A percentile compares a stretch with the other conserved stretches of the same genome.
Evolutionary conservation across 2,797 vertebrate genomes (phyloP).

Genomic region (Danio tinwini): DNA sequence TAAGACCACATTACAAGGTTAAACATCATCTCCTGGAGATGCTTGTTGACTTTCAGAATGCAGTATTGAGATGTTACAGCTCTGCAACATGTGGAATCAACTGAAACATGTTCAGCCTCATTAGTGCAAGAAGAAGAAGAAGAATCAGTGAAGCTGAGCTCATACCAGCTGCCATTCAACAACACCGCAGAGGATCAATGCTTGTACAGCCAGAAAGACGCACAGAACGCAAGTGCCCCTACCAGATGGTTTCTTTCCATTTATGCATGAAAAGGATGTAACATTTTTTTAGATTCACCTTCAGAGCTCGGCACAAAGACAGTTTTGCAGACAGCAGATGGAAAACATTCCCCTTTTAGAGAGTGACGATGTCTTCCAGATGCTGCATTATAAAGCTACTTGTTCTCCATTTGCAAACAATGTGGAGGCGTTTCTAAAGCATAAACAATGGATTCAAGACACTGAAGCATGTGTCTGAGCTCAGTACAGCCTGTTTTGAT

Average conservation of each 20-base stretch:
- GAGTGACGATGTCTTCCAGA: conserved; percentile 52
- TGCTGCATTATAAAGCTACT: conserved; percentile 41
- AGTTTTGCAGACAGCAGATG: conserved; percentile 6
- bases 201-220: not conserved
- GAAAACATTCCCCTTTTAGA: conserved; percentile 26
- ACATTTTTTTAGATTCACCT: not conserved
- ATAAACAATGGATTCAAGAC: not conserved
- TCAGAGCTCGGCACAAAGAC: not conserved
- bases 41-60: conserved; percentile 49
- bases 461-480: not conserved
- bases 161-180: not conserved
- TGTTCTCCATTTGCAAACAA: conserved; percentile 11
- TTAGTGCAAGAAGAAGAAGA: conserved; percentile 18
- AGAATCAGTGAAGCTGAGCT: not conserved
- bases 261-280: not conserved
- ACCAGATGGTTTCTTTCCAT: not conserved
- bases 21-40: conserved; percentile 29
- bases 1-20: conserved; percentile 21
- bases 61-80: conserved; percentile 23
- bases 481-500: too few species aligned
- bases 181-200: not conserved
- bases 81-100: conserved; percentile 15
- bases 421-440: not conserved
- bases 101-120: not conserved
- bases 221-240: not conserved